Evolutionary conservation across 2,113 vertebrate species (phyloP).

Genomic region (Ascaphus truei): DNA sequence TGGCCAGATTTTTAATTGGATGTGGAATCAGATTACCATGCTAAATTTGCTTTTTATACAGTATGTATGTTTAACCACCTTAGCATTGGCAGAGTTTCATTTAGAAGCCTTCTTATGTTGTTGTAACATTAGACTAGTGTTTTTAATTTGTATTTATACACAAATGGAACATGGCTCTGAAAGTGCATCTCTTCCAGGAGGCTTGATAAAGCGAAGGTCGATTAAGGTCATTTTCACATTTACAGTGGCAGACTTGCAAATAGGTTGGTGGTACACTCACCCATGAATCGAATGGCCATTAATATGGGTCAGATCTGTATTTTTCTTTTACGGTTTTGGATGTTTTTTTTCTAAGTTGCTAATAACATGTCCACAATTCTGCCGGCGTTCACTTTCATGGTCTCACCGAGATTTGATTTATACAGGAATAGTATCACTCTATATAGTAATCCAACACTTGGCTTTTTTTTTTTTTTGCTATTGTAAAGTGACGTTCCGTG

Average conservation of each 20-base stretch:
- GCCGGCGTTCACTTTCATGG: background rate
- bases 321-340: no score
- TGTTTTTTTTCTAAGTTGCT: background rate
- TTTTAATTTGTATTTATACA: no score
- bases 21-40: background rate
- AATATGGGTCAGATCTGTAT: background rate
- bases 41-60: background rate
- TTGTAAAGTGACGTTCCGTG: no score
- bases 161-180: no score
- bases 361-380: background rate
- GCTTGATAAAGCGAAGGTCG: background rate
- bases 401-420: background rate
- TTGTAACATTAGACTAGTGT: no score
- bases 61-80: no score
- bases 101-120: no score
- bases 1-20: background rate
- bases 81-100: no score
- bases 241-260: background rate
- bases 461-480: no score
- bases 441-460: no score
- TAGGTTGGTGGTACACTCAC: background rate
- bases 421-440: background rate
- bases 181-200: background rate
- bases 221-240: background rate
- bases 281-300: background rate